Evolutionary conservation across 2,113 vertebrate genomes (phyloP).

Genomic region (Raja brachyura): DNA sequence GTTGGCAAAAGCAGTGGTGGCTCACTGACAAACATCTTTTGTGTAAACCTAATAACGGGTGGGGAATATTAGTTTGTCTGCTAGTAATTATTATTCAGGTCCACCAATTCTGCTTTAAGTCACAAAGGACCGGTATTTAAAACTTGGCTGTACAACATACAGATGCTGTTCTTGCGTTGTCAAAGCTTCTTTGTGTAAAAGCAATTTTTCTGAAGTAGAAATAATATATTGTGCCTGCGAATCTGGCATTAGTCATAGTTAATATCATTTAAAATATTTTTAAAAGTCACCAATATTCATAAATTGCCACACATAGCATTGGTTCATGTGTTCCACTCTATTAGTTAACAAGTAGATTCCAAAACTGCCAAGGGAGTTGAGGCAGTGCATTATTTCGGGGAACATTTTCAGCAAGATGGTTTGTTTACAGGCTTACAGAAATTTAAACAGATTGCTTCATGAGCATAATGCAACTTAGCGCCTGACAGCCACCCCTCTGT

Average conservation of each 20-base stretch:
- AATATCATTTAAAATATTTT: conserved; percentile 23
- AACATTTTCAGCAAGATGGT: neutral
- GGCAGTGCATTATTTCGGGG: neutral
- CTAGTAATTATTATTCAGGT: conserved; percentile 28
- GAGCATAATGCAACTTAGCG: neutral
- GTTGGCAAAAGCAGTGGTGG: neutral
- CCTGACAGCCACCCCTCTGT: neutral
- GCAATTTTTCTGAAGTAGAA: neutral
- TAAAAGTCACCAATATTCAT: neutral
- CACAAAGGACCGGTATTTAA: neutral
- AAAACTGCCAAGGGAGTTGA: neutral
- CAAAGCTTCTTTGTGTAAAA: neutral
- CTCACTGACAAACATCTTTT: conserved; percentile 19
- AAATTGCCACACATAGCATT: neutral
- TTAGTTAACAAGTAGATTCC: neutral
- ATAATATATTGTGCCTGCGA: neutral
- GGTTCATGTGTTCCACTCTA: neutral
- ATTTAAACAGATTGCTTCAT: conserved; percentile 19
- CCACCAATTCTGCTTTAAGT: neutral
- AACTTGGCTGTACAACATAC: neutral
- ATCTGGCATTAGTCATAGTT: neutral
- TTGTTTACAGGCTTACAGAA: neutral
- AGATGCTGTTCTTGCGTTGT: neutral
- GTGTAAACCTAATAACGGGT: neutral
- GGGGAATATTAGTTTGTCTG: conserved; percentile 12